Evolutionary conservation across 2,888 invertebrate species (phyloP), one percentile per base, ranked within the genome.

Genomic region (Chymomyza caudatula): DNA sequence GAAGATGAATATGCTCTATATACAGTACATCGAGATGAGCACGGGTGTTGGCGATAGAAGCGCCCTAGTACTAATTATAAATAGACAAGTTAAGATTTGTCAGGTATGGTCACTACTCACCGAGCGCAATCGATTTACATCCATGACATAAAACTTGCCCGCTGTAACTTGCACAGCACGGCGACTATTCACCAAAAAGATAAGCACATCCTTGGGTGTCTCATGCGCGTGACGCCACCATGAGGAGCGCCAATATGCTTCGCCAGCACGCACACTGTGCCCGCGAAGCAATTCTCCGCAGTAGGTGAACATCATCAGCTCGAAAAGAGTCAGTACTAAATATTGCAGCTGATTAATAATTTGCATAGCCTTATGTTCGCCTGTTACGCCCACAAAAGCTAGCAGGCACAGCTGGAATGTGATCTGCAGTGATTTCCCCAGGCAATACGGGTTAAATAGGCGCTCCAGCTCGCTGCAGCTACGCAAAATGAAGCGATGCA

Each of bases 401-500:
- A 90, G 70, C 60, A 90, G 75, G 53, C 90, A 91, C 11, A 89
- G 72, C 60, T 90, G 88, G 2, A 90, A 55, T 3, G 90, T 90
- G 42, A 89, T 87, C 77, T 90, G 88, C 13, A 89, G 47, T 11
- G 90, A 89, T 69, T 90, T 90, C 4, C 89, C 42, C 5, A 91
- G 62, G 13, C 90, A 88, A 44, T 88, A 88, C 0, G 89, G 89
- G 57, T 86, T 88, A 47, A 88, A 90, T 3, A 91, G 86, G n/a
- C 80, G 67, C 70, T 91, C 90, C 60, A 91, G 61, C 47, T 81
- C 82, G 4, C 70, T 68, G 67, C 89, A 88, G 25, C 81, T 86
- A n/a, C 77, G 75, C 22, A 90, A 66, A 6, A 91, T 84, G 23
- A 88, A 88, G 37, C 88, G 88, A 75, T 91, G 91, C 22, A 89